phyloP scores from a whole-genome alignment of 1,140 invertebrate genomes.

The Psilanteris sp. region DNA sequence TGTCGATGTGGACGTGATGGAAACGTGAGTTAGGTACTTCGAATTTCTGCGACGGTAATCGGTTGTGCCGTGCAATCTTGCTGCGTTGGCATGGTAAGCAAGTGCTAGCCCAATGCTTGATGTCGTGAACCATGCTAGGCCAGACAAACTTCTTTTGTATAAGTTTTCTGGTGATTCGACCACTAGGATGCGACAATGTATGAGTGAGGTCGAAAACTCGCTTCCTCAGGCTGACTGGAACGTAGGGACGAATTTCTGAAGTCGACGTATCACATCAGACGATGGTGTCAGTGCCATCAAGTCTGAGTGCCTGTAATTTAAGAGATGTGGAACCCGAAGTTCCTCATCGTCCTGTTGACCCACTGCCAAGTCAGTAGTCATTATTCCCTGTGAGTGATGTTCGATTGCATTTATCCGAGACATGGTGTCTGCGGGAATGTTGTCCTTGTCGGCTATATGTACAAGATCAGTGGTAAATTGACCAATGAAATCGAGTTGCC shows the following conservation, averaged over 20 bases:
- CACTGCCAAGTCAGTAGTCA: neutral
- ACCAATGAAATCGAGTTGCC: too few species aligned
- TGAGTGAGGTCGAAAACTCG: slow-evolving; percentile 62
- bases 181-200: slow-evolving; percentile 55
- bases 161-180: slow-evolving; percentile 34
- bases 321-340: too few species aligned
- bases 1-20: too few species aligned
- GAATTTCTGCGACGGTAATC: too few species aligned
- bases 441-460: too few species aligned
- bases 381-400: neutral
- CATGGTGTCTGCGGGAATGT: too few species aligned
- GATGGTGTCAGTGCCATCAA: neutral
- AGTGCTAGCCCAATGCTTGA: slow-evolving; percentile 42
- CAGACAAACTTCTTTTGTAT: slow-evolving; percentile 61
- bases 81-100: slow-evolving; percentile 57
- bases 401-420: neutral
- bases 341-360: too few species aligned
- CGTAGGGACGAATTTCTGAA: slow-evolving; percentile 31
- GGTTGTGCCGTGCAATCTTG: slow-evolving; percentile 47
- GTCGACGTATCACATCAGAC: neutral
- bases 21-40: neutral
- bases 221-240: slow-evolving; percentile 52
- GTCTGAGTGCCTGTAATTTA: neutral
- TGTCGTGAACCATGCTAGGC: slow-evolving; percentile 60
- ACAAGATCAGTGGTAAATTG: too few species aligned